Percentiles rank a stretch among this genome's conserved stretches.
Evolutionary conservation across 2,113 vertebrate species (phyloP).

Genomic region (Oreochromis tanganicae): DNA sequence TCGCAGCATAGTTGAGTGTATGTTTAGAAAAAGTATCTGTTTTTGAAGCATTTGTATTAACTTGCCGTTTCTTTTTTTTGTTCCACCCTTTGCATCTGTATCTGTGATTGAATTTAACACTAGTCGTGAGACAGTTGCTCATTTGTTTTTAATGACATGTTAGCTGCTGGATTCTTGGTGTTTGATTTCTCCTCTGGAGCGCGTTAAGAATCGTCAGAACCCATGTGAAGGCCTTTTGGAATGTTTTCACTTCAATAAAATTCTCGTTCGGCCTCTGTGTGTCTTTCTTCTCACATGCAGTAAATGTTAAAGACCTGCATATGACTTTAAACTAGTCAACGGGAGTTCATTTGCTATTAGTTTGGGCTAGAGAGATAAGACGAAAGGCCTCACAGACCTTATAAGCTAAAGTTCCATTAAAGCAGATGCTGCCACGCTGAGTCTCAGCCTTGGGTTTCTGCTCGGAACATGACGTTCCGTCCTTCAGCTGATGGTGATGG

Average conservation of each 20-base stretch:
- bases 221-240: neutral
- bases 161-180: neutral
- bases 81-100: neutral
- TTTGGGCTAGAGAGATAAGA: neutral
- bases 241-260: conserved; percentile 25
- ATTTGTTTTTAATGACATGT: neutral
- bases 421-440: neutral
- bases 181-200: neutral
- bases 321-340: neutral
- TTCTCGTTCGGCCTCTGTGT: neutral
- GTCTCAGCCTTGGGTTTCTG: neutral
- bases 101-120: neutral
- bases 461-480: neutral
- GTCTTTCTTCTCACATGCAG: neutral
- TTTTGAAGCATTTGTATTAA: neutral
- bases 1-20: neutral
- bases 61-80: neutral
- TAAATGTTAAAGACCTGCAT: neutral
- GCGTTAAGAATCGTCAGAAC: neutral
- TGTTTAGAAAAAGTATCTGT: neutral
- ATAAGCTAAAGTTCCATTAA: neutral
- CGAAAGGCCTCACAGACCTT: neutral
- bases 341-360: neutral
- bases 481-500: neutral
- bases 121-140: neutral